Conservation (phyloP, 2,797 vertebrate genomes). For the Galagoides demidoff region DNA sequence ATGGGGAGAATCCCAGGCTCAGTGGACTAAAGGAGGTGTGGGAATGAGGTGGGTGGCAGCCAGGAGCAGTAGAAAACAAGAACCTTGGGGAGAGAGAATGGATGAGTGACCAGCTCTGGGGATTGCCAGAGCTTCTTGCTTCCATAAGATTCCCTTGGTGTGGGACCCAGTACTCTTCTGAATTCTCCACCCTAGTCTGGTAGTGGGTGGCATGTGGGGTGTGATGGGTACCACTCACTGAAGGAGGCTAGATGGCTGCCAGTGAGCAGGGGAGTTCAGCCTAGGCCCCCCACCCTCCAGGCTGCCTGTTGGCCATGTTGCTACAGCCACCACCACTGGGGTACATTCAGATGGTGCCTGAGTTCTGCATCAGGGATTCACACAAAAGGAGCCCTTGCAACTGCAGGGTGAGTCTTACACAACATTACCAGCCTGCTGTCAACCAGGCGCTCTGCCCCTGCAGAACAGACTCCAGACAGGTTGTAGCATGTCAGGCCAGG, state of each 20-base stretch:
- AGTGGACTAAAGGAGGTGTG: background rate
- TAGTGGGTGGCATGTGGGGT: rapidly evolving
- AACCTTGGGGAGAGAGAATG: background rate
- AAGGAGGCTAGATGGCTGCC: background rate
- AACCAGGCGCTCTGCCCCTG: background rate
- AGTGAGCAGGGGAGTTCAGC: background rate
- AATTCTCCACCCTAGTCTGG: background rate
- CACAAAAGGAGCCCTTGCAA: background rate
- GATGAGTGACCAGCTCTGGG: background rate
- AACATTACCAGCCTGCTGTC: slow-evolving; percentile 37
- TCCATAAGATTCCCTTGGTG: background rate
- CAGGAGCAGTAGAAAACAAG: background rate
- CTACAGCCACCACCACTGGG: background rate
- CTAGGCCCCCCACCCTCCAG: background rate
- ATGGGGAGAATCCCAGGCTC: background rate
- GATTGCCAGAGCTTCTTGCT: background rate
- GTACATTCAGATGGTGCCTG: background rate
- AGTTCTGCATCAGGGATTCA: background rate
- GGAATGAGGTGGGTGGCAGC: background rate
- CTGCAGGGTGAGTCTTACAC: background rate
- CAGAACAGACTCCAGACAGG: slow-evolving; percentile 37
- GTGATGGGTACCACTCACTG: background rate
- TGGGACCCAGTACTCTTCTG: background rate
- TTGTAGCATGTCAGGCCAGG: background rate
- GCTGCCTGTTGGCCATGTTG: background rate